phyloP scores from a whole-genome alignment of 2,797 vertebrate species.

The Carapus acus region DNA sequence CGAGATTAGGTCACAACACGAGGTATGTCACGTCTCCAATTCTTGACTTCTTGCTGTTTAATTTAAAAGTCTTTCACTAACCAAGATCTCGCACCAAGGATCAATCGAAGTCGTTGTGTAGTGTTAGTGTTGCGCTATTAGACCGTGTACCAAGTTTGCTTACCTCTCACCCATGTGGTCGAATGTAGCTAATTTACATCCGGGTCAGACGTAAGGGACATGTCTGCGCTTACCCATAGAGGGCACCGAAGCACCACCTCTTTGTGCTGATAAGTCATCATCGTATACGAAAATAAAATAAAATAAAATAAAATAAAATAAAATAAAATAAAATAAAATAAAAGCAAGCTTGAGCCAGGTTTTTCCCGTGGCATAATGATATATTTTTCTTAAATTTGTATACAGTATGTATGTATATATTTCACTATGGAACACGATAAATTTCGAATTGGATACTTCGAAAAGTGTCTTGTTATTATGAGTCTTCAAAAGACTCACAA shows the following conservation, averaged over 20 bases:
- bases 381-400: too few relatives aligned
- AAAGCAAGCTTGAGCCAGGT: too few relatives aligned
- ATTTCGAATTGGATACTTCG: too few relatives aligned
- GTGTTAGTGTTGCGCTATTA: neutral
- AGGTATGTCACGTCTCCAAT: neutral
- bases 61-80: neutral
- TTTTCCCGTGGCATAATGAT: too few relatives aligned
- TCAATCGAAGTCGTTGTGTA: neutral
- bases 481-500: too few relatives aligned
- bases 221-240: neutral
- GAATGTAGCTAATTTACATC: constrained; percentile 34
- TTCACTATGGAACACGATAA: too few relatives aligned
- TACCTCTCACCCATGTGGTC: constrained; percentile 54
- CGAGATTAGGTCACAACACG: neutral
- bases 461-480: too few relatives aligned
- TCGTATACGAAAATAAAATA: too few relatives aligned
- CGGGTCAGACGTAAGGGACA: constrained; percentile 45
- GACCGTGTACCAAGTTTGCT: constrained; percentile 19
- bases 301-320: too few relatives aligned
- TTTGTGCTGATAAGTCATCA: too few relatives aligned
- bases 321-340: too few relatives aligned
- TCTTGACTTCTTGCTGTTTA: neutral
- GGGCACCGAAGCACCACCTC: constrained; percentile 15
- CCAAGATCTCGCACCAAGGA: neutral
- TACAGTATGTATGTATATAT: too few relatives aligned